Conservation (phyloP, 2,113 vertebrate genomes). For the Ciconia boyciana region DNA sequence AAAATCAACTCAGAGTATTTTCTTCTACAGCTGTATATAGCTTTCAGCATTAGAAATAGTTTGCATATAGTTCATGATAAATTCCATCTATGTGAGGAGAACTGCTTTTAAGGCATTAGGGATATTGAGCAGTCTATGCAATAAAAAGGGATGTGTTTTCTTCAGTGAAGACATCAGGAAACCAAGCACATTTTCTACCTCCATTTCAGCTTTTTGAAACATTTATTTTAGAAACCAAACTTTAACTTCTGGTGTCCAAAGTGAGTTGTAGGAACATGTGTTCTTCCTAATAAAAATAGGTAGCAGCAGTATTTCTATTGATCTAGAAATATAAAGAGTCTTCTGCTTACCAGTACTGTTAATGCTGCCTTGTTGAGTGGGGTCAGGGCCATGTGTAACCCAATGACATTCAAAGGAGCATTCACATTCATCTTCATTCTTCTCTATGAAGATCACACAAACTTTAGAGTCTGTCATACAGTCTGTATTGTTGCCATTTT, state of each 20-base stretch:
- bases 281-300: constrained; percentile 70
- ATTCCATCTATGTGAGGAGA: constrained; percentile 49
- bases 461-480: neutral
- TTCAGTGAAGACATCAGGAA: constrained; percentile 75
- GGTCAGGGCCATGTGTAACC: constrained; percentile 52
- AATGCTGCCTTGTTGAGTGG: constrained; percentile 53
- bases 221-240: constrained; percentile 73
- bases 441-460: neutral
- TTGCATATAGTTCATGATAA: constrained; percentile 45
- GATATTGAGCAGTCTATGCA: constrained; percentile 63
- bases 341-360: constrained; percentile 52
- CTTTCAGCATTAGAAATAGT: constrained; percentile 54
- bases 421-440: neutral
- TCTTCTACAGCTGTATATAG: constrained; percentile 27
- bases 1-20: constrained; percentile 32
- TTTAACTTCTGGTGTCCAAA: constrained; percentile 74
- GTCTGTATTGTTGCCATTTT: neutral
- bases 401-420: constrained; percentile 45
- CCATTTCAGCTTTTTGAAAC: constrained; percentile 79
- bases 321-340: constrained; percentile 7
- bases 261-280: constrained; percentile 64
- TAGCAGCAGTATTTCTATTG: constrained; percentile 56
- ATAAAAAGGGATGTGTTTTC: constrained; percentile 72
- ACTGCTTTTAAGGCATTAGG: constrained; percentile 67
- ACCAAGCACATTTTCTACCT: constrained; percentile 78